phyloP scores from a whole-genome alignment of 37 sponge, comb jelly and placozoan species.

The Diacarnus erythraeanus region DNA sequence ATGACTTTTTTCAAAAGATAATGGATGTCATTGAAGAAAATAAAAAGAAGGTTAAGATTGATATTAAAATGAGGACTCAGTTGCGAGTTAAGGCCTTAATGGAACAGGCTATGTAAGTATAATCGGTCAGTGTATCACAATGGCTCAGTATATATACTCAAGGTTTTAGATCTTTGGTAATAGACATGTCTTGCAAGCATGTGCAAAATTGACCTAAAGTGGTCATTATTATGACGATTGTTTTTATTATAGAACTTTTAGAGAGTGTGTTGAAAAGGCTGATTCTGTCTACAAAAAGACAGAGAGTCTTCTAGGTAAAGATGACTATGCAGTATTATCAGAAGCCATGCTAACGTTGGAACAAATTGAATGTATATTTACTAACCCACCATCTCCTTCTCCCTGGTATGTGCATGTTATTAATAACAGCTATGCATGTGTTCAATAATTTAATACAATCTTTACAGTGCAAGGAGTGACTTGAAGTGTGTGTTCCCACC shows the following conservation, averaged over 20 bases:
- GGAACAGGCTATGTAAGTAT: constrained; percentile 34
- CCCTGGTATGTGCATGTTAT: constrained; percentile 20
- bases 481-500: constrained; percentile 20
- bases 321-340: constrained; percentile 14
- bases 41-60: constrained; percentile 26
- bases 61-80: constrained; percentile 29
- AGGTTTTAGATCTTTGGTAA: no score
- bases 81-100: constrained; percentile 33
- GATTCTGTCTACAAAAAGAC: neutral
- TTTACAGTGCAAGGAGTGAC: constrained; percentile 21
- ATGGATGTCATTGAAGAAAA: constrained; percentile 2
- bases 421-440: no score
- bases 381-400: constrained; percentile 23
- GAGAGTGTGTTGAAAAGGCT: constrained; percentile 36
- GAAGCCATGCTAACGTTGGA: constrained; percentile 1
- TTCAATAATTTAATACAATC: neutral
- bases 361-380: constrained; percentile 32
- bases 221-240: no score
- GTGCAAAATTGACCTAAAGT: no score
- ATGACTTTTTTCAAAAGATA: constrained; percentile 22
- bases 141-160: no score
- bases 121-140: neutral
- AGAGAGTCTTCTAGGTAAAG: constrained; percentile 3
- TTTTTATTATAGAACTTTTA: constrained; percentile 12
- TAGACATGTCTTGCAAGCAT: no score